Evolutionary conservation across 2,113 vertebrate species (phyloP).

Genomic region (Leucopsar rothschildi): DNA sequence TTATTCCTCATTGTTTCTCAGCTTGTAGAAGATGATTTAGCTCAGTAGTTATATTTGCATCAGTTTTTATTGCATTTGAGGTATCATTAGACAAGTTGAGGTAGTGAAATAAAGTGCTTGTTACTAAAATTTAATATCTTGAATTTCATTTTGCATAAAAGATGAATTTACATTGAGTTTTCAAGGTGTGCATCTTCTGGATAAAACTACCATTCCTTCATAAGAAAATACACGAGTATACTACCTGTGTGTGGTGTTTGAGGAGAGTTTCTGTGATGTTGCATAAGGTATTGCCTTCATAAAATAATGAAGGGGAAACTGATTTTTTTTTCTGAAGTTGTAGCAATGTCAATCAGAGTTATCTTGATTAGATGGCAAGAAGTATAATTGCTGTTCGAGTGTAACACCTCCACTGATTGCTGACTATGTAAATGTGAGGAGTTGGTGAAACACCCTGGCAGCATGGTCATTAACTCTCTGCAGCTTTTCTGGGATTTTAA

Average conservation of each 20-base stretch:
- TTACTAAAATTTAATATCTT: background rate
- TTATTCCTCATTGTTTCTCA: background rate
- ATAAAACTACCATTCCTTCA: background rate
- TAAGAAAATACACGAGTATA: background rate
- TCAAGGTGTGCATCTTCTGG: background rate
- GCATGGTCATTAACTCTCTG: fast-evolving
- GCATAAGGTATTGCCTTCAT: background rate
- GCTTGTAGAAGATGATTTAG: background rate
- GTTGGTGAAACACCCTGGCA: background rate
- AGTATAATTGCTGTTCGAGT: slow-evolving; percentile 11
- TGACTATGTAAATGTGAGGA: background rate
- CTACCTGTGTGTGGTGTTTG: background rate
- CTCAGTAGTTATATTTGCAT: background rate
- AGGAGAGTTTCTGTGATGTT: background rate
- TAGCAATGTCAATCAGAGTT: background rate
- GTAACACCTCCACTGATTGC: slow-evolving; percentile 12
- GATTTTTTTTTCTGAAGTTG: background rate
- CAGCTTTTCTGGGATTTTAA: background rate
- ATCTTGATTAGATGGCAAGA: slow-evolving; percentile 27
- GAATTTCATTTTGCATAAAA: background rate
- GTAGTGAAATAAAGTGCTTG: background rate
- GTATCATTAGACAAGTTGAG: background rate
- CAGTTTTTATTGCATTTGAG: background rate
- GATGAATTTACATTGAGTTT: background rate
- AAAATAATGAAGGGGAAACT: background rate